Evolutionary conservation across 2,888 invertebrate species (phyloP).

Genomic region (Anticlea derivata): DNA sequence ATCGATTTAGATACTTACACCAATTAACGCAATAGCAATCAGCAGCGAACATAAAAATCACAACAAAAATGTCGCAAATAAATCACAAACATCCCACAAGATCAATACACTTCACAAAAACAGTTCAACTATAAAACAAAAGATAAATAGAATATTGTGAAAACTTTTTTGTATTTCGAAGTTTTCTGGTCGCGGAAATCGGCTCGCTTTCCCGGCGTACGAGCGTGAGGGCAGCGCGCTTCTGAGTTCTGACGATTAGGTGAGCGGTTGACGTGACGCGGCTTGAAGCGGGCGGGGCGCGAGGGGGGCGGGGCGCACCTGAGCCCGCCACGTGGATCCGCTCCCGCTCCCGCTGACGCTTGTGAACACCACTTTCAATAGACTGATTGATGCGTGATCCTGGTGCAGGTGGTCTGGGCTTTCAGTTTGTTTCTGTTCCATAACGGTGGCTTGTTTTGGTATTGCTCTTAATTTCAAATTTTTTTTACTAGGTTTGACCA

Average conservation of each 20-base stretch:
- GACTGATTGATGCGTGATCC: conserved; percentile 59
- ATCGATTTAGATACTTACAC: conserved; percentile 62
- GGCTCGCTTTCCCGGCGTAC: conserved; percentile 80
- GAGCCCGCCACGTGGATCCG: conserved; percentile 68
- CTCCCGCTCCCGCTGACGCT: conserved; percentile 55
- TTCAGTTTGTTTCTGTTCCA: conserved; percentile 39
- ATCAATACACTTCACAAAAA: conserved; percentile 41
- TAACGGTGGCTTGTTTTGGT: not conserved
- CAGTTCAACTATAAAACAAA: conserved; percentile 30
- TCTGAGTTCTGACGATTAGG: conserved; percentile 73
- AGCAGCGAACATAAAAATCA: conserved; percentile 54
- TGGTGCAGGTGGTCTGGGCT: conserved; percentile 49
- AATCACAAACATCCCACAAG: conserved; percentile 78
- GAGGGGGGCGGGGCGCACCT: conserved; percentile 78
- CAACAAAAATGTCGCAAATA: conserved; percentile 54
- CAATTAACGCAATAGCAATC: conserved; percentile 52
- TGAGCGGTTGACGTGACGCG: conserved; percentile 66
- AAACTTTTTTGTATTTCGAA: conserved; percentile 57
- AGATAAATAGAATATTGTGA: conserved; percentile 36
- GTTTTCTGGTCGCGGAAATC: conserved; percentile 78
- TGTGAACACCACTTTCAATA: conserved; percentile 63
- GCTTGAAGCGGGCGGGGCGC: conserved; percentile 61
- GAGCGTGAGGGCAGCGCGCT: conserved; percentile 80
- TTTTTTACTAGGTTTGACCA: not conserved
- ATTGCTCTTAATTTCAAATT: not conserved